Conservation (phyloP, 2,888 invertebrate species). For the Drosophila mayaguana region DNA sequence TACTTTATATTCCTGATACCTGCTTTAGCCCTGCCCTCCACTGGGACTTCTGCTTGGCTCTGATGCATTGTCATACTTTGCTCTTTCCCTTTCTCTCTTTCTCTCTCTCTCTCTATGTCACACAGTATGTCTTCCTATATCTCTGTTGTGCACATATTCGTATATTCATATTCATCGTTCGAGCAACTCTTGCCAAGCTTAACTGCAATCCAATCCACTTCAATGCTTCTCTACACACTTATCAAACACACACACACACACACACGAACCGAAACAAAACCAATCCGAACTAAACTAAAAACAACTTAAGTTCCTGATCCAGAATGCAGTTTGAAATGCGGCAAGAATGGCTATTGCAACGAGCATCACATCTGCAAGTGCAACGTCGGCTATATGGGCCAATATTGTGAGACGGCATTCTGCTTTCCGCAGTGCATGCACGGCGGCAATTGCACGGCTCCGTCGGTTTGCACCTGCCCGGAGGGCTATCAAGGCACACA, state of each 20-base stretch:
- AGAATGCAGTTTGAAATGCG: constrained; percentile 94
- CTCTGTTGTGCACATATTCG: constrained; percentile 21
- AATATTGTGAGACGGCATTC: constrained; percentile 94
- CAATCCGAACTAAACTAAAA: constrained; percentile 69
- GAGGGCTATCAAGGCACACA: constrained; percentile 95
- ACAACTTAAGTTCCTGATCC: constrained; percentile 91
- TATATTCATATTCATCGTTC: not conserved
- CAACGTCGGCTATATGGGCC: constrained; percentile 95
- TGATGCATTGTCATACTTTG: not conserved
- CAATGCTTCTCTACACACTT: constrained; percentile 26
- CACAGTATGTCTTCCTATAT: not conserved
- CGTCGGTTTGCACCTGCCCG: constrained; percentile 94
- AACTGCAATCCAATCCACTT: constrained; percentile 5
- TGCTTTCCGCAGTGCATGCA: constrained; percentile 97
- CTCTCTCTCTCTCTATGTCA: not conserved
- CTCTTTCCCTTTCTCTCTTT: not conserved
- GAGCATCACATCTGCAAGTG: constrained; percentile 94
- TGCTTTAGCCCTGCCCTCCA: not conserved
- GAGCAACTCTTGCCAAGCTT: constrained; percentile 9
- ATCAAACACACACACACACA: constrained; percentile 6
- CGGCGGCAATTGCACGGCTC: constrained; percentile 95
- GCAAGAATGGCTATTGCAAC: constrained; percentile 94
- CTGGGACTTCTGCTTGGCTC: constrained; percentile 5
- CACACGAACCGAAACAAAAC: not conserved
- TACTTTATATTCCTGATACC: not conserved